phyloP scores from a whole-genome alignment of 2,113 vertebrate species.

The Bubo blakistoni region DNA sequence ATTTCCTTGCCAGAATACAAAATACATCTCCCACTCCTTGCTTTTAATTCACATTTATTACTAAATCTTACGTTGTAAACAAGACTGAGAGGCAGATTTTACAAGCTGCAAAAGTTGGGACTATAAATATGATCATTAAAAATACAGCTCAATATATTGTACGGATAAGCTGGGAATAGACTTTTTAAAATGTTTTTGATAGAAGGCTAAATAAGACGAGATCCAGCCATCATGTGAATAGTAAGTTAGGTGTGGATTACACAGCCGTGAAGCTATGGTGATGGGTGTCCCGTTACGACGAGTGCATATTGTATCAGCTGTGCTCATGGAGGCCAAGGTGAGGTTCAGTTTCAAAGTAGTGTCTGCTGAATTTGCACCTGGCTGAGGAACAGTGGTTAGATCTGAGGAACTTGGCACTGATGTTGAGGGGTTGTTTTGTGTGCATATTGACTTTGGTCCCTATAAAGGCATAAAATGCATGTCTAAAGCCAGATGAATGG shows the following conservation, averaged over 20 bases:
- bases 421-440: background rate
- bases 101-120: background rate
- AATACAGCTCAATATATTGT: background rate
- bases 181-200: background rate
- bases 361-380: background rate
- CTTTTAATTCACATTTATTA: background rate
- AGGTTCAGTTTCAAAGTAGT: background rate
- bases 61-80: background rate
- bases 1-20: background rate
- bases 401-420: background rate
- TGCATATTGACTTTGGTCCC: background rate
- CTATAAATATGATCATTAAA: background rate
- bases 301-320: background rate
- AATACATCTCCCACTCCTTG: background rate
- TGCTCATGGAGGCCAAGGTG: rapidly evolving
- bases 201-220: background rate
- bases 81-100: background rate
- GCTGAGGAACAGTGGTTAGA: background rate
- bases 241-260: background rate
- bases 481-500: background rate
- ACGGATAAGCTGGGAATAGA: background rate
- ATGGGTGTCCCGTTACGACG: background rate
- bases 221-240: background rate
- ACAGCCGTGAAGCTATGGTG: background rate
- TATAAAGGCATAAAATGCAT: background rate